Percentiles rank a stretch among this genome's conserved stretches.
Conservation (phyloP, 2,888 invertebrate genomes). For the Pasiphila rectangulata region DNA sequence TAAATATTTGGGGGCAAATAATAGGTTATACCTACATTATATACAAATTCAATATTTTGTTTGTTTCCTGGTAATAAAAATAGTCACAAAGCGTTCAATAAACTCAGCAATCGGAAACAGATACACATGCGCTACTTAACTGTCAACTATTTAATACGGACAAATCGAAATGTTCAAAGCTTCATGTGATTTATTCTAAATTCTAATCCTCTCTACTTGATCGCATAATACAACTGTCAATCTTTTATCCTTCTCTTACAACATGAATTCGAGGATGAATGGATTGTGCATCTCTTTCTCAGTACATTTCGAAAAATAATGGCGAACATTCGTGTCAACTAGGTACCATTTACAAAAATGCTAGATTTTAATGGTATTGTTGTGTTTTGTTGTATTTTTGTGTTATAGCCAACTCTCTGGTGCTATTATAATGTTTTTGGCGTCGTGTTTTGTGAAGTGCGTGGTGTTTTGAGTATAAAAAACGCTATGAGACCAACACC, state of each 20-base stretch:
- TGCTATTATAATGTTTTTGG: slow-evolving; percentile 14
- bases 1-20: no score
- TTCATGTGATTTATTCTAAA: slow-evolving; percentile 20
- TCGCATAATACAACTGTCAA: slow-evolving; percentile 37
- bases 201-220: slow-evolving; percentile 39
- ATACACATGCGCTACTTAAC: slow-evolving; percentile 65
- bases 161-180: no score
- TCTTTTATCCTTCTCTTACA: slow-evolving; percentile 42
- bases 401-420: slow-evolving; percentile 45
- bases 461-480: slow-evolving; percentile 23
- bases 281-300: slow-evolving; percentile 43
- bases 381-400: slow-evolving; percentile 44
- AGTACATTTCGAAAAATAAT: slow-evolving; percentile 53
- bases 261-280: no score
- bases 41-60: background rate
- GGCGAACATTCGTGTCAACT: slow-evolving; percentile 69
- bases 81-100: slow-evolving; percentile 71
- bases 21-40: no score
- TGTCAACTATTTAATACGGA: slow-evolving; percentile 36
- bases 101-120: slow-evolving; percentile 52
- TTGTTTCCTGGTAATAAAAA: slow-evolving; percentile 49
- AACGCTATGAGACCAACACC: slow-evolving; percentile 30
- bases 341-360: slow-evolving; percentile 54
- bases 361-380: slow-evolving; percentile 21
- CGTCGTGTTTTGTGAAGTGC: slow-evolving; percentile 29